A percentile compares a stretch with the other conserved stretches of the same genome.
phyloP scores from a whole-genome alignment of 2,113 vertebrate species.

The Odontesthes bonariensis region DNA sequence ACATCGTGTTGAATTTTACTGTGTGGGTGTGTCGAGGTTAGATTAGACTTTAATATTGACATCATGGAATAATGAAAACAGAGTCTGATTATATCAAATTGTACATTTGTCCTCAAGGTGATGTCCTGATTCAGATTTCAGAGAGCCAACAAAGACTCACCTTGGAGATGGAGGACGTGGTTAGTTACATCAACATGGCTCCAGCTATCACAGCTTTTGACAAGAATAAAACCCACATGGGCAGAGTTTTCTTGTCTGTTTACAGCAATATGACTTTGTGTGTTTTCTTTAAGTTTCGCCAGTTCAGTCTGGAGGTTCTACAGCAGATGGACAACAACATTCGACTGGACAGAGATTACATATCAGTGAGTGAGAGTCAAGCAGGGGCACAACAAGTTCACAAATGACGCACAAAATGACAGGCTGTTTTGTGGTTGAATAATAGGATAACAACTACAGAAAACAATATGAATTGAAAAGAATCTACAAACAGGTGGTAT shows the following conservation, averaged over 20 bases:
- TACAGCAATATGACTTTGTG: background rate
- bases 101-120: constrained; percentile 79
- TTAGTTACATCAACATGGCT: constrained; percentile 73
- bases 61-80: too few relatives aligned
- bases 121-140: constrained; percentile 91
- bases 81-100: background rate
- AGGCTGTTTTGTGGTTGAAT: background rate
- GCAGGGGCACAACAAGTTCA: background rate
- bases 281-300: constrained; percentile 84
- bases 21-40: too few relatives aligned
- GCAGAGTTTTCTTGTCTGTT: background rate
- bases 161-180: constrained; percentile 88
- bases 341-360: constrained; percentile 89
- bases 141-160: constrained; percentile 88
- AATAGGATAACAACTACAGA: background rate
- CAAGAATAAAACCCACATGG: background rate
- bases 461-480: too few relatives aligned
- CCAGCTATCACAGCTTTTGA: background rate
- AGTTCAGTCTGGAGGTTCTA: constrained; percentile 88
- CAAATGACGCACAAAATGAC: too few relatives aligned
- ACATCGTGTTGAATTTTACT: too few relatives aligned
- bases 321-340: constrained; percentile 92
- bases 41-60: too few relatives aligned
- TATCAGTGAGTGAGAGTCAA: constrained; percentile 85
- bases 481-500: background rate